phyloP scores from a whole-genome alignment of 2,888 invertebrate genomes.

The Mesorhabditis spiculigera region DNA sequence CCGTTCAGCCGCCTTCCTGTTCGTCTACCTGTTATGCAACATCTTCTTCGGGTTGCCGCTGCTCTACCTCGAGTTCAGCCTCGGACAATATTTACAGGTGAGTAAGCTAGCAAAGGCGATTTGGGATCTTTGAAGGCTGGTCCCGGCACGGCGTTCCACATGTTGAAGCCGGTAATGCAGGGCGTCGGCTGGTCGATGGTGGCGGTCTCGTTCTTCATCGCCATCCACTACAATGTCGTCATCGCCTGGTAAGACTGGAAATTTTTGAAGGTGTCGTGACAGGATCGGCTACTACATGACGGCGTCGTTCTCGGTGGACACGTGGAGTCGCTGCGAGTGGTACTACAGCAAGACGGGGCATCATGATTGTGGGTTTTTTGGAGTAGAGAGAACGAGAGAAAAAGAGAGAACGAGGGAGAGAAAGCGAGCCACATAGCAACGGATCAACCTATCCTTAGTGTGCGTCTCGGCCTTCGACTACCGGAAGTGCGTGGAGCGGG shows the following conservation, averaged over 20 bases:
- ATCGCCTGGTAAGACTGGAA: conserved; percentile 71
- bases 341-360: too few relatives aligned
- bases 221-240: conserved; percentile 90
- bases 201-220: conserved; percentile 87
- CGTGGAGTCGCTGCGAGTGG: too few relatives aligned
- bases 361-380: too few relatives aligned
- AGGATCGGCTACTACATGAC: neutral
- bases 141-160: conserved; percentile 1
- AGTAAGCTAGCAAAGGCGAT: neutral
- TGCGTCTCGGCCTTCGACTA: too few relatives aligned
- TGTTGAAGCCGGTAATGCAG: neutral
- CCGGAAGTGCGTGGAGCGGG: too few relatives aligned
- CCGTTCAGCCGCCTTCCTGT: conserved; percentile 58
- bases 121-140: neutral
- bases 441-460: too few relatives aligned
- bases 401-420: too few relatives aligned
- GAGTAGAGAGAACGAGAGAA: too few relatives aligned
- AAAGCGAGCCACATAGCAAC: too few relatives aligned
- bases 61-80: conserved; percentile 56
- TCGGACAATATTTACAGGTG: conserved; percentile 47
- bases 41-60: conserved; percentile 58
- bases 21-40: conserved; percentile 58
- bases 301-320: too few relatives aligned
- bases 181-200: conserved; percentile 87
- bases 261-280: too few relatives aligned